phyloP scores from a whole-genome alignment of 2,797 vertebrate genomes.

The Siniperca undulata region DNA sequence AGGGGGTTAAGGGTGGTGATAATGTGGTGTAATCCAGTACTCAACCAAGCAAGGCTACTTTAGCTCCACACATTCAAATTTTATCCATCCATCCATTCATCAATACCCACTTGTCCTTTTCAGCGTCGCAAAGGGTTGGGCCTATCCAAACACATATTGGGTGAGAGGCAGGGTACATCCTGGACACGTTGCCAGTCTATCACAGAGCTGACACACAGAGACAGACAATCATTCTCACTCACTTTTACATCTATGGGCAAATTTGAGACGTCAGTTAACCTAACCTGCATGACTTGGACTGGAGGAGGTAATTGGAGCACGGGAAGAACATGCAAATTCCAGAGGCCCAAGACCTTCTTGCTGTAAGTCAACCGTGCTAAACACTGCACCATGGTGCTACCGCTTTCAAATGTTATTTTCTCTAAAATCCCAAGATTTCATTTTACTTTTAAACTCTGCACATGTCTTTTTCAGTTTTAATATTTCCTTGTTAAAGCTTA shows the following conservation, averaged over 20 bases:
- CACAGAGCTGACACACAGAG: no score
- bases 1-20: constrained; percentile 10
- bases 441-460: no score
- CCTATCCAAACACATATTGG: neutral
- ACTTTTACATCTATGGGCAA: constrained; percentile 6
- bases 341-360: neutral
- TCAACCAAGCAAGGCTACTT: neutral
- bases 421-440: no score
- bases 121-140: neutral
- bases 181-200: no score
- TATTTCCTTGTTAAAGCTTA: no score
- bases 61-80: constrained; percentile 3
- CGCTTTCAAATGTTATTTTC: no score
- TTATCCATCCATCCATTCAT: neutral
- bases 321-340: neutral
- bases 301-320: neutral
- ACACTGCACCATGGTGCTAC: no score
- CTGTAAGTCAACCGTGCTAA: neutral
- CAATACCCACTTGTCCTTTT: neutral
- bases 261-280: constrained; percentile 5
- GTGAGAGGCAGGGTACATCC: no score
- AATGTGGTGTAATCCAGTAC: neutral
- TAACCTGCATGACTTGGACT: neutral
- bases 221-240: constrained; percentile 1
- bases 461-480: no score